Percentiles rank a stretch among this genome's conserved stretches.
These are phyloP conservation scores for Drosophila chauvacae DNA, from an alignment of 1,140 invertebrate species.

Conservation along the genomic window DNA sequence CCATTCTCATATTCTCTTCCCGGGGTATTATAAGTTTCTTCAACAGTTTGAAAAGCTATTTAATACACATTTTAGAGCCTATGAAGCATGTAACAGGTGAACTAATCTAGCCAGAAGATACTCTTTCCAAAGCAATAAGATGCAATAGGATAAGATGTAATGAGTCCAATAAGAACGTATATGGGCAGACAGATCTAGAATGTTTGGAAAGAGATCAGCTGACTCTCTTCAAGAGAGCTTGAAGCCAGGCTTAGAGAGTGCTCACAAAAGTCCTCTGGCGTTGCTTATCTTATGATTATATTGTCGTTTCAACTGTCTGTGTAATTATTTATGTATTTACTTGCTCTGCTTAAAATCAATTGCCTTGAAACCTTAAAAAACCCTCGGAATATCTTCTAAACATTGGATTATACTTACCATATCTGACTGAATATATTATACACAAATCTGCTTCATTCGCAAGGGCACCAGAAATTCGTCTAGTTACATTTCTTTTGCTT, in stretches of 20 bases:
- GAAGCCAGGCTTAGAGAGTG: no score
- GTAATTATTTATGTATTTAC: neutral
- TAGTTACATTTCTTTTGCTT: no score
- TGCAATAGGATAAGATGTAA: neutral
- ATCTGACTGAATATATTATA: no score
- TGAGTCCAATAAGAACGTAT: neutral
- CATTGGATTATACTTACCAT: no score
- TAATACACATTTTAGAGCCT: neutral
- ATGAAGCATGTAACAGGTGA: neutral
- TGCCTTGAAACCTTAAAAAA: no score
- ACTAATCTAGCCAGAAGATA: neutral
- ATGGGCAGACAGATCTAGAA: neutral
- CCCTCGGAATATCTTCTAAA: no score
- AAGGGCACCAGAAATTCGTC: neutral
- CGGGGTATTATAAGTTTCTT: slow-evolving; percentile 1
- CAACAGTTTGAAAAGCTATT: no score
- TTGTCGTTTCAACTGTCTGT: no score
- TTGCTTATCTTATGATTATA: neutral
- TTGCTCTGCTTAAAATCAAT: neutral
- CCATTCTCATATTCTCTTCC: slow-evolving; percentile 15
- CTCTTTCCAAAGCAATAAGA: neutral
- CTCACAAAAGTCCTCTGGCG: neutral
- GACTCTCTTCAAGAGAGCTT: no score
- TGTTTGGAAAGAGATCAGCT: neutral
- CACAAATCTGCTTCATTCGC: no score